Conservation (phyloP, 2,797 vertebrate species). For the Myotis pilosus region DNA sequence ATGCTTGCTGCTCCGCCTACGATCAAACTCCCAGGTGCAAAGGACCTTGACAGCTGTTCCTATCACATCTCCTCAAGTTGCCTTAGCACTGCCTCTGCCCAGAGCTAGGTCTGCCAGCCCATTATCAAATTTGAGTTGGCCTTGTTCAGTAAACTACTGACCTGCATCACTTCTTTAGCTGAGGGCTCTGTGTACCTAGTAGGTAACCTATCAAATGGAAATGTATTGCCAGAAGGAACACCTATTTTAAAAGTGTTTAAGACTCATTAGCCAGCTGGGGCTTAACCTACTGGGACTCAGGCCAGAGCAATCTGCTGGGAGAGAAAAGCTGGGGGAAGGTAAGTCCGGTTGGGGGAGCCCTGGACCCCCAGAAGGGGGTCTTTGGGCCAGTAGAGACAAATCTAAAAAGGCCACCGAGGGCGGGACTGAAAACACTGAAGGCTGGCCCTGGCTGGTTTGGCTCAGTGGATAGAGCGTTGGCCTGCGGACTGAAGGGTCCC, state of each 20-base stretch:
- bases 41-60: neutral
- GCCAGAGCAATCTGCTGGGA: neutral
- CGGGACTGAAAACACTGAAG: neutral
- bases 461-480: too few species aligned
- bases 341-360: neutral
- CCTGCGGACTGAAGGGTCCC: too few species aligned
- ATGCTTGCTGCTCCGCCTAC: neutral
- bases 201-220: constrained; percentile 45
- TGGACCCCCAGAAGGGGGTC: neutral
- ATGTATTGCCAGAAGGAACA: neutral
- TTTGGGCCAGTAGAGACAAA: neutral
- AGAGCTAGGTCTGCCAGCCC: constrained; percentile 22
- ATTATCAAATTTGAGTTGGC: constrained; percentile 10
- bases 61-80: neutral
- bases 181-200: constrained; percentile 27
- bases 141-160: constrained; percentile 39
- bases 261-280: constrained; percentile 26
- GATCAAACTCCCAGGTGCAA: neutral
- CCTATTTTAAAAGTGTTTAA: constrained; percentile 26
- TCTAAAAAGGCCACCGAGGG: neutral
- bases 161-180: neutral
- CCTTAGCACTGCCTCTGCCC: neutral
- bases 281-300: neutral
- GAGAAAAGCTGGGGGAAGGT: neutral
- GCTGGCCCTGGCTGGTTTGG: too few species aligned